Percentiles rank a stretch among this genome's conserved stretches.
These are phyloP conservation scores for Cryptosula pallasiana DNA, from an alignment of 2,888 invertebrate genomes.

Conservation along the genomic window DNA sequence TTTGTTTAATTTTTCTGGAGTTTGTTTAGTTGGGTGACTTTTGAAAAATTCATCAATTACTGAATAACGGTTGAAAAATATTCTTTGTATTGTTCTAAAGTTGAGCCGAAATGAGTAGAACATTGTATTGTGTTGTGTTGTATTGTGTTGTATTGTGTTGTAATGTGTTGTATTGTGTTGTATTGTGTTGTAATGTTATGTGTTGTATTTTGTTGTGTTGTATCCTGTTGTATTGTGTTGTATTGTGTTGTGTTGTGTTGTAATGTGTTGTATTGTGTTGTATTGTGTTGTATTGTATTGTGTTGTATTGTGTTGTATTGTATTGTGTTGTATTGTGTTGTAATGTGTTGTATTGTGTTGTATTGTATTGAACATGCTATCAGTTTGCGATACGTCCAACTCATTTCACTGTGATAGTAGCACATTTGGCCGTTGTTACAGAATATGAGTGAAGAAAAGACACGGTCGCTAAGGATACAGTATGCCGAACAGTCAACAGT, in stretches of 20 bases:
- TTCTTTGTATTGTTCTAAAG: no score
- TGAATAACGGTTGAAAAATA: no score
- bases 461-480: slow-evolving; percentile 35
- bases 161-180: neutral
- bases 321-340: neutral
- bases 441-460: slow-evolving; percentile 5
- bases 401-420: no score
- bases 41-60: no score
- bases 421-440: no score
- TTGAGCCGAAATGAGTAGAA: no score
- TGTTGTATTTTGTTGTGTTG: neutral
- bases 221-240: neutral
- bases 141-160: neutral
- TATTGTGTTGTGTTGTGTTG: neutral
- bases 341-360: neutral
- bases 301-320: neutral
- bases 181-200: neutral
- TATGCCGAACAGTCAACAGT: slow-evolving; percentile 37
- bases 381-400: no score
- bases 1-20: no score
- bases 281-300: neutral
- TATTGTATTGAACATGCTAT: neutral
- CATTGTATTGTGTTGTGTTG: neutral
- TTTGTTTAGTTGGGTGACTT: no score
- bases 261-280: neutral